phyloP scores from a whole-genome alignment of 1,140 invertebrate species.

The Dinothrombium tinctorium region DNA sequence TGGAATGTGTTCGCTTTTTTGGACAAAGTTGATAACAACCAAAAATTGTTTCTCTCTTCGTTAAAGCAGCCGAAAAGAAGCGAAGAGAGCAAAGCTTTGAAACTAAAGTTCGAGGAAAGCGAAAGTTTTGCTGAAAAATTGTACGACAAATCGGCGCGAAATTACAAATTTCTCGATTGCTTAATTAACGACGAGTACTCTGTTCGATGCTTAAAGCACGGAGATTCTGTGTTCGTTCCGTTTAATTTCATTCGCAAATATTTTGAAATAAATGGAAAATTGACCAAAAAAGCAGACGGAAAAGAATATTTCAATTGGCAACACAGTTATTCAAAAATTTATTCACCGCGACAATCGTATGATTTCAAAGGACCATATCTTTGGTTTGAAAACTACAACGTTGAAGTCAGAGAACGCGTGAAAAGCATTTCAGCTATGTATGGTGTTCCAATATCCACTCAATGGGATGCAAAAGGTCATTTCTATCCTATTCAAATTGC shows the following conservation, averaged over 20 bases:
- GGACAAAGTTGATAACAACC: too few relatives aligned
- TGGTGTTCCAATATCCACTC: conserved; percentile 75
- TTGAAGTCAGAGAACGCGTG: conserved; percentile 76
- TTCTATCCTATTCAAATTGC: conserved; percentile 97
- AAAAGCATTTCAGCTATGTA: conserved; percentile 79
- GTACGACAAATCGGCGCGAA: too few relatives aligned
- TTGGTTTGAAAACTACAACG: conserved; percentile 93
- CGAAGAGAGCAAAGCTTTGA: too few relatives aligned
- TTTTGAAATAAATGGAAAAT: conserved; percentile 67
- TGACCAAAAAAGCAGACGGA: conserved; percentile 22
- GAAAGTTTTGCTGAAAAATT: too few relatives aligned
- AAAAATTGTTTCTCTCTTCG: too few relatives aligned
- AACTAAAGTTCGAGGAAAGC: too few relatives aligned
- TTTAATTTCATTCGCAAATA: conserved; percentile 81
- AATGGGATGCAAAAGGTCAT: conserved; percentile 72
- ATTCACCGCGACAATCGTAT: conserved; percentile 62
- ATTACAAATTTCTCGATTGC: conserved; percentile 55
- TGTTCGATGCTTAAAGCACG: conserved; percentile 42
- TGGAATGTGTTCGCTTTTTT: too few relatives aligned
- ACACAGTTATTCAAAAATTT: conserved; percentile 78
- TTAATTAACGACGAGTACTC: conserved; percentile 67
- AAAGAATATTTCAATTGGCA: conserved; percentile 57
- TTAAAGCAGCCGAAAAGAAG: too few relatives aligned
- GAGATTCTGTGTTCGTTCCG: conserved; percentile 60
- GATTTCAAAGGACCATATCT: conserved; percentile 67